These are phyloP conservation scores for Garrulus glandarius DNA, from an alignment of 2,797 vertebrate genomes.

Conservation along the genomic window DNA sequence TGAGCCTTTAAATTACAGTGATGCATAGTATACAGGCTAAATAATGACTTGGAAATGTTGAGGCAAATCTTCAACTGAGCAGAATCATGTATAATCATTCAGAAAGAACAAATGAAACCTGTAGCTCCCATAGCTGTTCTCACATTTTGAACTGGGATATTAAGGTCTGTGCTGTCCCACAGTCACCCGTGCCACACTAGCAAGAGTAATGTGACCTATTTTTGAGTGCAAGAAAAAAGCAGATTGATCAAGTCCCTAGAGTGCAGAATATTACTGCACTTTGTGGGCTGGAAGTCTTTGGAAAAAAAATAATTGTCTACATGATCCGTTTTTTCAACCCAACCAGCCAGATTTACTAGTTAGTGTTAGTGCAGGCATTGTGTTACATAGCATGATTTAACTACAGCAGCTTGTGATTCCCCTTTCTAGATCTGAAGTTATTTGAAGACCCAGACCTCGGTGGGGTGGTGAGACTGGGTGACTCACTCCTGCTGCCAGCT, in stretches of 20 bases:
- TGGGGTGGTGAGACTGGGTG: conserved; percentile 72
- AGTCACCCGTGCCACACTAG: not conserved
- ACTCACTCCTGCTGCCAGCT: conserved; percentile 76
- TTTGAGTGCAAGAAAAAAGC: not conserved
- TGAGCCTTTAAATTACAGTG: not conserved
- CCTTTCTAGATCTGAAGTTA: conserved; percentile 73
- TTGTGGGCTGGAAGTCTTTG: not conserved
- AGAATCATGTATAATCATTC: not conserved
- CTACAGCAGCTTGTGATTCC: not conserved
- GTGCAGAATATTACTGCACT: not conserved
- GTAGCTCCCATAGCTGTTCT: not conserved
- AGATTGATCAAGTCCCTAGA: not conserved
- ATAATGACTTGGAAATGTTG: not conserved
- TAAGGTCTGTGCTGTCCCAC: not conserved
- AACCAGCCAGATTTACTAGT: not conserved
- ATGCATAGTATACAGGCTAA: not conserved
- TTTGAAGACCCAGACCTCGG: conserved; percentile 84
- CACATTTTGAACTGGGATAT: not conserved
- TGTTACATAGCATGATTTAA: not conserved
- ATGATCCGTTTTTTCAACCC: not conserved
- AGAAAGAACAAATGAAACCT: not conserved
- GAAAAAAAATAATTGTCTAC: not conserved
- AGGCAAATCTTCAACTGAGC: not conserved
- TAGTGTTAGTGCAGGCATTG: not conserved
- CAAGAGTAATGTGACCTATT: not conserved